Base-by-base conservation (phyloP, 2,888 invertebrate genomes). In the Catocala fraxini region DNA sequence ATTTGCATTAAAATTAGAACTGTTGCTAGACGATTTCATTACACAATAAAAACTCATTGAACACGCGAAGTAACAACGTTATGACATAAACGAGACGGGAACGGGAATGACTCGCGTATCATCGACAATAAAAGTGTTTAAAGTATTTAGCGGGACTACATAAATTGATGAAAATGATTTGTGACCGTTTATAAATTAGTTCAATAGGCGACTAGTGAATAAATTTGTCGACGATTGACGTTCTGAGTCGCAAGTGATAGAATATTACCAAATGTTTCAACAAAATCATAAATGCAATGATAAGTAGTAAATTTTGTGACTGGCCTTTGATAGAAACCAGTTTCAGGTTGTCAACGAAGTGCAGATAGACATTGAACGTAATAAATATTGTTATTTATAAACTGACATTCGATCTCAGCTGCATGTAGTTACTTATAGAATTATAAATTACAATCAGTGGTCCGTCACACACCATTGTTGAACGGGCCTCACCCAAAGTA, bases 81-180 rank as follows among this genome's bases (percentile, higher is more conserved):
- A 49, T 47, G 57, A 59, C 49, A 67, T 52, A 71, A 10, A 52
- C 45, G 56, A 25, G 57, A 59, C 47, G 62, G 46, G 66, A 9
- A 52, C 45, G 53, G 34, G 42, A 45, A 57, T 58, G 53, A 53
- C 43, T 51, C 51, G 41, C 49, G 43, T 39, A 48, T 56, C 15
- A 53, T 43, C 39, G 48, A 12, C 49, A 45, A 59, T 67, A 65
- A 61, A 67, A 59, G 12, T 62, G 54, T 63, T 70, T 49, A 63
- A 68, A 66, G 43, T 58, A 66, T 63, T 70, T 58, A 77, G 72
- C 54, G 58, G 66, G 70, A 64, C 71, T 67, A 55, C 63, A 68
- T 75, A 76, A 77, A 77, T 79, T 76, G 71, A 73, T 75, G 70
- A 68, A 70, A 75, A 77, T 75, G 79, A 82, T 82, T 81, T 79